Evolutionary conservation across 2,888 invertebrate genomes (phyloP).

Genomic region (Euplexia lucipara): DNA sequence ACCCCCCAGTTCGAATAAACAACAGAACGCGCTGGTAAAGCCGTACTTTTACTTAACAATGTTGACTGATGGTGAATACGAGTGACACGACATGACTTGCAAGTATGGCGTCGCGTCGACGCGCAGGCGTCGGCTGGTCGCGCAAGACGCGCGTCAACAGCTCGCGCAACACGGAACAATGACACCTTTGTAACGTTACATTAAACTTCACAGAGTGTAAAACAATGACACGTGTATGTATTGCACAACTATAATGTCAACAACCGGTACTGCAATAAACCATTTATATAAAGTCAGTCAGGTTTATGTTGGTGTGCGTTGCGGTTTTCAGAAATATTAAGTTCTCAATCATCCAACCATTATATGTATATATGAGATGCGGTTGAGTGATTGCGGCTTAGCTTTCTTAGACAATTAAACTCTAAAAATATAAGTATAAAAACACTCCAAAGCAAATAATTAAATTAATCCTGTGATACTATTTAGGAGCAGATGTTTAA

Average conservation of each 20-base stretch:
- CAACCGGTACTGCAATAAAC: slow-evolving; percentile 1
- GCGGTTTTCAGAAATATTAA: slow-evolving; percentile 14
- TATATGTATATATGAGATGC: slow-evolving; percentile 50
- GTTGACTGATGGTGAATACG: not conserved
- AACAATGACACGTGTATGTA: slow-evolving; percentile 13
- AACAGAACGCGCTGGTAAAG: not conserved
- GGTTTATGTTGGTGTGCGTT: slow-evolving; percentile 42
- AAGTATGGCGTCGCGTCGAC: not conserved
- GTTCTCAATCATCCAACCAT: slow-evolving; percentile 41
- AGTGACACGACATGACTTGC: not conserved
- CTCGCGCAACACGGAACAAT: slow-evolving; percentile 7
- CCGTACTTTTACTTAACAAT: not conserved
- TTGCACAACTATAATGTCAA: slow-evolving; percentile 29
- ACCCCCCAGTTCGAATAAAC: too few relatives aligned
- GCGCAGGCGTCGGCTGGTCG: too few relatives aligned
- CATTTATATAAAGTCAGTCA: slow-evolving; percentile 21
- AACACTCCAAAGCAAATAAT: slow-evolving; percentile 30
- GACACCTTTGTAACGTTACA: slow-evolving; percentile 3
- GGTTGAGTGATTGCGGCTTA: slow-evolving; percentile 30
- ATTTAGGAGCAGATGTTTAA: slow-evolving; percentile 42
- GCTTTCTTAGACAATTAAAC: slow-evolving; percentile 20
- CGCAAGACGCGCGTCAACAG: too few relatives aligned
- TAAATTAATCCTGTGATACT: slow-evolving; percentile 34
- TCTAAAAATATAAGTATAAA: slow-evolving; percentile 43
- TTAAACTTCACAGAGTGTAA: slow-evolving; percentile 8